Evolutionary conservation across 2,888 invertebrate species (phyloP), one percentile per base, ranked within the genome.

Genomic region (Amaurobius ferox): DNA sequence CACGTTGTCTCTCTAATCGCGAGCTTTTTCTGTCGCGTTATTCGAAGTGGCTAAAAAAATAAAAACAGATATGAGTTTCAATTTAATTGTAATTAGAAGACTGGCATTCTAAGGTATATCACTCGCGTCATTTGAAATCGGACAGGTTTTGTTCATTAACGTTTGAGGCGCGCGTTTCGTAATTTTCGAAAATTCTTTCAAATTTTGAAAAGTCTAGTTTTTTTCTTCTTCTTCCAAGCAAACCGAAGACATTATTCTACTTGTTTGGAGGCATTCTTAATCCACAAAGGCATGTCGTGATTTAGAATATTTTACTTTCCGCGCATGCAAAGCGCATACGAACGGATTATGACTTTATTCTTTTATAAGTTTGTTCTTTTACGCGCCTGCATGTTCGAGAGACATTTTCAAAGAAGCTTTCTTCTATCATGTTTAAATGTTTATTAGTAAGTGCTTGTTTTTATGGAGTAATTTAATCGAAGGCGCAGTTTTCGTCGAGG

Each of bases 81-180:
- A 40, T 78, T 70, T 78, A 78, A 78, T 78, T 78, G 78, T 70
- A 78, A 78, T 78, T 78, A 70, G 78, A 70, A 29, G 62, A 61
- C 70, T 78, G 40, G 39, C 48, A 78, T 78, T 55, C 68, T 48
- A 44, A 13, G 16, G 44, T 6, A 16, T 23, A 19, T 2, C 11
- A 5, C 55, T 19, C 16, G 16, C 23, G 23, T 55, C 55, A 55
- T 23, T 55, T 55, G 5, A 55, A 55, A 23, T 23, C n/a, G 23
- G 23, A 23, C 55, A 11, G 55, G 55, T 55, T 55, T 55, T 55
- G 13, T 55, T 55, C 55, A 55, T 55, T 55, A 55, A 55, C 55
- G 55, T 23, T n/a, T 23, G 23, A 6, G 6, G 23, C 13, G 0
- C 13, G 23, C 3, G 7, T 55, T 55, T 55, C 23, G 19, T 55